Evolutionary conservation across 2,888 invertebrate species (phyloP).

Genomic region (Suillia variegata): DNA sequence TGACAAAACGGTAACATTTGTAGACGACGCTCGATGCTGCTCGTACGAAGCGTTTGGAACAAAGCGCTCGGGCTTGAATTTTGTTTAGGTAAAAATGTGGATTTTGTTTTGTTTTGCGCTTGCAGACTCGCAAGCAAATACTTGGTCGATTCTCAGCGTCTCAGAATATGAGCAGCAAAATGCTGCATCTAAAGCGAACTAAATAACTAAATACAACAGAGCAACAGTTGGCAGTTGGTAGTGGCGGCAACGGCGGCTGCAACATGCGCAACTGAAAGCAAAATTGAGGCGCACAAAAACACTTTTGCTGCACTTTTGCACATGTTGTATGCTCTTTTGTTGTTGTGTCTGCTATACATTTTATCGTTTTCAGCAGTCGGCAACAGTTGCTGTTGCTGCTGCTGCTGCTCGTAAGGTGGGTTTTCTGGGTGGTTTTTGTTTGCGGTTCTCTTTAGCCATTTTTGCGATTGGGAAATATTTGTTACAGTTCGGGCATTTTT

Average conservation of each 20-base stretch:
- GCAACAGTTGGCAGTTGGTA: neutral
- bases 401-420: constrained; percentile 16
- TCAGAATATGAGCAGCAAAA: neutral
- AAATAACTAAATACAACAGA: neutral
- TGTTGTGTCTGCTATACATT: neutral
- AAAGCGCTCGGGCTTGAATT: too few relatives aligned
- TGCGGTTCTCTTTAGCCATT: constrained; percentile 15
- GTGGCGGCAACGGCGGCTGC: neutral
- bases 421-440: constrained; percentile 26
- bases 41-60: neutral
- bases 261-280: neutral
- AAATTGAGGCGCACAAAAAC: neutral
- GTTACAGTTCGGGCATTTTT: constrained; percentile 39
- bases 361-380: too few relatives aligned
- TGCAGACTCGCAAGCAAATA: neutral
- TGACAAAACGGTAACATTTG: constrained; percentile 13
- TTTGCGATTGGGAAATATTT: constrained; percentile 40
- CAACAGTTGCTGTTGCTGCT: neutral
- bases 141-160: neutral
- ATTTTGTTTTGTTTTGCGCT: neutral
- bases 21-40: neutral
- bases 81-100: too few relatives aligned
- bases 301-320: neutral
- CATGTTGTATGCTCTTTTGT: neutral
- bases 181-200: neutral